Evolutionary conservation across 2,888 invertebrate species (phyloP).

Genomic region (Hedychridium roseum): DNA sequence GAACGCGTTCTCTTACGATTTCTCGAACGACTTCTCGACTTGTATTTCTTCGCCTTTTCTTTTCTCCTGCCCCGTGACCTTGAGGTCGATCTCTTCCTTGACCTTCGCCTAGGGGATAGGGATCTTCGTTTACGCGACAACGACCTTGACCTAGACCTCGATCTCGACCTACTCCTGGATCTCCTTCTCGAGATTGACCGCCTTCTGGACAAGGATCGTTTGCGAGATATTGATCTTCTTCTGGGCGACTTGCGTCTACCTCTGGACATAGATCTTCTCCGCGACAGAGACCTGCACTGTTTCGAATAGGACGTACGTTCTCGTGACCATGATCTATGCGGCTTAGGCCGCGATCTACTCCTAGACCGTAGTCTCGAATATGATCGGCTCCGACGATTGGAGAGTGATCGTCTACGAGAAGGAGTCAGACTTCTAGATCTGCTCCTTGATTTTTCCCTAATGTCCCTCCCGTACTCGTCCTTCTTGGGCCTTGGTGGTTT

Average conservation of each 20-base stretch:
- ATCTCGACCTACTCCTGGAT: constrained; percentile 42
- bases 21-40: constrained; percentile 57
- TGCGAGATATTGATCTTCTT: constrained; percentile 36
- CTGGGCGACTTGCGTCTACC: constrained; percentile 21
- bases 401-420: constrained; percentile 53
- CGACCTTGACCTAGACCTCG: constrained; percentile 39
- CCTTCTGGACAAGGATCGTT: constrained; percentile 48
- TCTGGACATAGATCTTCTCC: constrained; percentile 30
- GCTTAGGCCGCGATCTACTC: constrained; percentile 50
- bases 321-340: constrained; percentile 52
- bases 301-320: constrained; percentile 45
- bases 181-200: constrained; percentile 49
- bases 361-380: constrained; percentile 52
- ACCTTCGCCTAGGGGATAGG: constrained; percentile 33
- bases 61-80: constrained; percentile 51
- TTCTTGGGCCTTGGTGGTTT: constrained; percentile 71
- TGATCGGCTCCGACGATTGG: constrained; percentile 55
- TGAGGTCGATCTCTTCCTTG: constrained; percentile 40
- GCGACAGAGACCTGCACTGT: constrained; percentile 39
- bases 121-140: constrained; percentile 35
- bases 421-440: constrained; percentile 43
- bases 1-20: constrained; percentile 53
- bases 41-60: constrained; percentile 56
- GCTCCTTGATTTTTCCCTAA: constrained; percentile 56
- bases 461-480: constrained; percentile 83